Percentiles rank a stretch among this genome's conserved stretches.
Conservation (phyloP, 2,113 vertebrate genomes). For the Notiomystis cincta region DNA sequence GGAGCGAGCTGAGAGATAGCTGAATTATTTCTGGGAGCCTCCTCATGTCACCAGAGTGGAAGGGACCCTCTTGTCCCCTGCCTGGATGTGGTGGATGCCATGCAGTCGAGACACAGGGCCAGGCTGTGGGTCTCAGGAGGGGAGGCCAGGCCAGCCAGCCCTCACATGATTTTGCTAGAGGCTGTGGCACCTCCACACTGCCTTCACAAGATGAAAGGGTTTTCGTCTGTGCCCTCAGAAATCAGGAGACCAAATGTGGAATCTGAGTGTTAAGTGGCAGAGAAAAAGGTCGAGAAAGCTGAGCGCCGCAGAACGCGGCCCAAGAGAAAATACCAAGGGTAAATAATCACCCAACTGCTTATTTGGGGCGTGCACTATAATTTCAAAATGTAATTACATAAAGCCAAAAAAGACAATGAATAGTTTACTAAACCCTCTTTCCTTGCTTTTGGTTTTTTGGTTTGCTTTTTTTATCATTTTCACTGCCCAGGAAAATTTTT, state of each 20-base stretch:
- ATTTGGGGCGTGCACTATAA: neutral
- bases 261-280: neutral
- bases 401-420: neutral
- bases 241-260: neutral
- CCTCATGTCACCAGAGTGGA: neutral
- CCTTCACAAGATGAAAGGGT: neutral
- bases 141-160: neutral
- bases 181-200: neutral
- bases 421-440: neutral
- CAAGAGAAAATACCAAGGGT: neutral
- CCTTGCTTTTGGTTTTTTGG: neutral
- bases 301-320: neutral
- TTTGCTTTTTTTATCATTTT: neutral
- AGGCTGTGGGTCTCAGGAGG: neutral
- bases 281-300: neutral
- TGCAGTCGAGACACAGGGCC: accelerated
- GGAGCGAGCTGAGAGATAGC: neutral
- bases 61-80: neutral
- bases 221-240: neutral
- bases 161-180: accelerated
- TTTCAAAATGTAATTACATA: neutral
- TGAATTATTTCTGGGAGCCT: neutral
- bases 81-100: neutral
- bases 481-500: neutral
- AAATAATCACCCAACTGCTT: neutral